These are phyloP conservation scores for Pammene fasciana DNA, from an alignment of 2,888 invertebrate genomes.

Conservation along the genomic window DNA sequence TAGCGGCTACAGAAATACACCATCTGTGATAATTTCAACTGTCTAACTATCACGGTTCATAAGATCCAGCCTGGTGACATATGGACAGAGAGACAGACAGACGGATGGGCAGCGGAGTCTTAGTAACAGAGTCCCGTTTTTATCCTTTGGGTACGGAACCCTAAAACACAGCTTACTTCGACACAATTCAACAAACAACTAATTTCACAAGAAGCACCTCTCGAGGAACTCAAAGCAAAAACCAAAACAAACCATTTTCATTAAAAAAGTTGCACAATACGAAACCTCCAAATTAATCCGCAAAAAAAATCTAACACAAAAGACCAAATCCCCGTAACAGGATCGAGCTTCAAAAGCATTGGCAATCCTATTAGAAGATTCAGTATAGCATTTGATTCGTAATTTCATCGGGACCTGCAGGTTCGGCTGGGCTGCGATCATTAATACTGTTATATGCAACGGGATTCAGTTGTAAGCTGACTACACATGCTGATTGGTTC, in stretches of 20 bases:
- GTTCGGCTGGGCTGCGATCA: background rate
- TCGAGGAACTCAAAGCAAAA: background rate
- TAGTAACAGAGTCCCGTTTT: too few species aligned
- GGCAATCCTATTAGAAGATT: slow-evolving; percentile 34
- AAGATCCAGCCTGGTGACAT: too few species aligned
- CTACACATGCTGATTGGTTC: too few species aligned
- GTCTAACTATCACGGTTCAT: too few species aligned
- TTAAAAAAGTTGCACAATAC: slow-evolving; percentile 17
- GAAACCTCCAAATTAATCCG: slow-evolving; percentile 26
- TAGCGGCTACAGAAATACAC: too few species aligned
- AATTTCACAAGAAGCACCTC: too few species aligned
- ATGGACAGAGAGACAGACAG: too few species aligned
- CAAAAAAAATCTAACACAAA: slow-evolving; percentile 33
- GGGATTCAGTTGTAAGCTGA: background rate
- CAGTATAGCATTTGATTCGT: slow-evolving; percentile 2
- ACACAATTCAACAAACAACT: too few species aligned
- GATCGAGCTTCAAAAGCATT: slow-evolving; percentile 34
- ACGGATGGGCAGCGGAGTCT: too few species aligned
- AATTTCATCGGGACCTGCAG: background rate
- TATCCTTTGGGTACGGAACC: too few species aligned
- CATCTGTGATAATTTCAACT: too few species aligned
- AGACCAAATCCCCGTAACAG: slow-evolving; percentile 36
- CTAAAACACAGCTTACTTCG: too few species aligned
- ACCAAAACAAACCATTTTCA: slow-evolving; percentile 1
- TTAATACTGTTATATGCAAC: background rate